Base-by-base conservation (phyloP, 2,888 invertebrate genomes). In the Ophonus ardosiacus region DNA sequence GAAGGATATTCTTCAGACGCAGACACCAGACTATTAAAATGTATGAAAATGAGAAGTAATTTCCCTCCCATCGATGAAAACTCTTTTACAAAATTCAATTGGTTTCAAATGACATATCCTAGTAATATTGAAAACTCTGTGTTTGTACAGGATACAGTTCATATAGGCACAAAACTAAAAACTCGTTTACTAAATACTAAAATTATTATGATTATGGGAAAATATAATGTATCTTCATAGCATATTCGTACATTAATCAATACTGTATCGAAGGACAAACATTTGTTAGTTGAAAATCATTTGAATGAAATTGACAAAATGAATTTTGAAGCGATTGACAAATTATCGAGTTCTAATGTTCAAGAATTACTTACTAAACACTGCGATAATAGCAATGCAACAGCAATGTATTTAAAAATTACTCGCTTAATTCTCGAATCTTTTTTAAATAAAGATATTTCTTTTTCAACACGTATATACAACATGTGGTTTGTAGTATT, bases 341-440 rank as follows among this genome's bases (percentile, higher is more conserved):
- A 57, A 57, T 57, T 57, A 57, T 57, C 57, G 6, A 57, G 17
- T 15, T 17, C n/a, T 1, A 57, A 57, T 15, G 57, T 57, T 15
- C 57, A 57, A 57, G 17, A 57, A 57, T 57, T 57, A 57, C 43
- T 43, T 43, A 43, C 10, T 57, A 57, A 57, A 57, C 57, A 57
- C 43, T 43, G 57, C 57, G 17, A 57, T n/a, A 15, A 57, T 57
- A 15, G n/a, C 57, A 57, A 57, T 57, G 57, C 17, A 57, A 57
- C 17, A 57, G 57, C 8, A 15, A 57, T 57, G n/a, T 57, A 57
- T 17, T 57, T 57, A 57, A 57, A 57, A 57, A 57, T 57, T 57
- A 57, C 57, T 15, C 57, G 57, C 57, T 57, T n/a, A 15, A 57
- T 57, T 6, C 43, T 43, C 43, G 57, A 57, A 5, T 57, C 17